Base-by-base conservation (phyloP, 2,113 vertebrate genomes). In the Limanda limanda region DNA sequence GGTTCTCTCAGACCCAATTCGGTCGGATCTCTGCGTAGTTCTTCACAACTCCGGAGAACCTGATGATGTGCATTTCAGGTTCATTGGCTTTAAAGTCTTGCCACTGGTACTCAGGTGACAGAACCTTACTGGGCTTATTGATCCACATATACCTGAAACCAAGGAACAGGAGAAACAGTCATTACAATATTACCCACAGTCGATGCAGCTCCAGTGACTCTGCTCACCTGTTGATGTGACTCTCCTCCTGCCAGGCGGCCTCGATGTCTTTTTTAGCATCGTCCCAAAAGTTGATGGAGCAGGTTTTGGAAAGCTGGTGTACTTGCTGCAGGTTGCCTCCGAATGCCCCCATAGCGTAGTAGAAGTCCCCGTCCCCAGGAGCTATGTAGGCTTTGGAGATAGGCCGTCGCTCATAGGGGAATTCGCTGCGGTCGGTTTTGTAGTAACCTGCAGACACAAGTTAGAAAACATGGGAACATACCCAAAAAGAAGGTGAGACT, bases 101-200 rank as follows among this genome's bases (percentile, higher is more conserved):
- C 94, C 95, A 95, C 14, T 95, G 21, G 42, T 95, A 95, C 84
- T 95, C 95, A 0, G 95, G 94, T 60, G 95, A 96, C 56, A 96
- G 91, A 21, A 96, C 62, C 57, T 93, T 96, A 60, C 86, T 91
- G 3, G 95, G 95, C 68, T 95, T 96, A 72, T 93, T 87, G 3
- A 83, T 83, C 59, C 95, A 78, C 72, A 96, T 92, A 71, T 85
- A 92, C 60, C 85, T 90, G 78, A n/a, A 63, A 31, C 67, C 23
- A 77, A n/a, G 75, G 20, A 27, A 58, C 2, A 27, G 52, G 14
- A 18, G 2, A 17, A 6, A 18, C 15, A 18, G 17, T 20, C 48
- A 6, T 51, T 18, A 51, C 17, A 12, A 12, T 47, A 47, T 37
- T 37, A 51, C 5, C 48, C 48, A 51, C 18, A 14, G 45, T 47